phyloP scores from a whole-genome alignment of 2,888 invertebrate species.

The Drosophila peninsularis region DNA sequence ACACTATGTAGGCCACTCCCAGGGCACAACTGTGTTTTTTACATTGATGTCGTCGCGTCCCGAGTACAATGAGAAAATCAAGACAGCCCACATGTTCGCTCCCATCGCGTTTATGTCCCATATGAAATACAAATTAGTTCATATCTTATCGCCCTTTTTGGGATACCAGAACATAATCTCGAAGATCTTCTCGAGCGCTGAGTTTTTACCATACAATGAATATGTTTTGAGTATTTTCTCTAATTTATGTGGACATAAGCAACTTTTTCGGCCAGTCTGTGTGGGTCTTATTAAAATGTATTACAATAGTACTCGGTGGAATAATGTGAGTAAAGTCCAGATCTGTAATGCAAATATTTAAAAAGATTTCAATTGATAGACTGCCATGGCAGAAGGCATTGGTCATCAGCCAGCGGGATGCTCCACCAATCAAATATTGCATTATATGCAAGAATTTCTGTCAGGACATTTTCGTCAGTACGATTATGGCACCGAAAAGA shows the following conservation, averaged over 20 bases:
- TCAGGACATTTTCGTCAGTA: slow-evolving; percentile 69
- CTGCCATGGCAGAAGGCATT: slow-evolving; percentile 43
- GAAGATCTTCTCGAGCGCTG: slow-evolving; percentile 80
- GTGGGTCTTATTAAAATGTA: slow-evolving; percentile 86
- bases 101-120: slow-evolving; percentile 85
- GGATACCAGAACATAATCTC: slow-evolving; percentile 55
- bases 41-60: slow-evolving; percentile 69
- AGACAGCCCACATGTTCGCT: slow-evolving; percentile 78
- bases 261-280: slow-evolving; percentile 85
- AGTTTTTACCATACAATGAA: slow-evolving; percentile 87
- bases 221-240: slow-evolving; percentile 85
- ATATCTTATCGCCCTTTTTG: slow-evolving; percentile 82
- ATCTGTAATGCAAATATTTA: too few species aligned
- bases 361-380: slow-evolving; percentile 39
- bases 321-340: slow-evolving; percentile 46
- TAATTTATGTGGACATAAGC: slow-evolving; percentile 82
- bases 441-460: slow-evolving; percentile 71
- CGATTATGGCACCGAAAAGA: slow-evolving; percentile 61
- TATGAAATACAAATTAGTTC: slow-evolving; percentile 84
- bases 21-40: slow-evolving; percentile 79
- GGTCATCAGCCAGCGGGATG: slow-evolving; percentile 72
- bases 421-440: slow-evolving; percentile 76
- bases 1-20: slow-evolving; percentile 82
- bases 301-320: slow-evolving; percentile 62
- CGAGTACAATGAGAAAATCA: slow-evolving; percentile 77